These are phyloP conservation scores for Corythoichthys intestinalis DNA, from an alignment of 2,113 vertebrate species.

Conservation along the genomic window DNA sequence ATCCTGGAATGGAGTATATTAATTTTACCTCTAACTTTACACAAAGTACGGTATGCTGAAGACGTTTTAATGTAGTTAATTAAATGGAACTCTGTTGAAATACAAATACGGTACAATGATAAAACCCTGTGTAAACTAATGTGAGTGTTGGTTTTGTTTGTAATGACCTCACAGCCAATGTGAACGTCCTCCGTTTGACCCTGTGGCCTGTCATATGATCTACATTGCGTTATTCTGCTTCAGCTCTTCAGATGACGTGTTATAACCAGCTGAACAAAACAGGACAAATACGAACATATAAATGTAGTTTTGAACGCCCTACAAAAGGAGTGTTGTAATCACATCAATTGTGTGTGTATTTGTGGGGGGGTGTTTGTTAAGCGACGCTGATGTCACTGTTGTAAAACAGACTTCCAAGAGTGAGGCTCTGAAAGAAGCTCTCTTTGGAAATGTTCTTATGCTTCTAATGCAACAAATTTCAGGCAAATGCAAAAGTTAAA, in stretches of 20 bases:
- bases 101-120: neutral
- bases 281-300: neutral
- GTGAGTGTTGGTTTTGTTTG: neutral
- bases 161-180: neutral
- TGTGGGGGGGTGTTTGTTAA: slow-evolving; percentile 48
- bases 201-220: neutral
- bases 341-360: slow-evolving; percentile 39
- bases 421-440: slow-evolving; percentile 19
- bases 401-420: slow-evolving; percentile 53
- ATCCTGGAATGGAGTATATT: too few species aligned
- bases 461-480: neutral
- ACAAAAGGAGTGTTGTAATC: slow-evolving; percentile 38
- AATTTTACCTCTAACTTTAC: too few species aligned
- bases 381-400: slow-evolving; percentile 65
- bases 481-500: slow-evolving; percentile 52
- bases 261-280: too few species aligned
- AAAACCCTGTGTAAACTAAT: neutral
- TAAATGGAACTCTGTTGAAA: neutral
- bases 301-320: neutral
- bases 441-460: slow-evolving; percentile 8
- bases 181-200: neutral
- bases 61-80: neutral
- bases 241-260: neutral
- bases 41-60: neutral
- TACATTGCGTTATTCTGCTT: neutral